Conservation (phyloP, 2,113 vertebrate species). For the Alces alces region DNA sequence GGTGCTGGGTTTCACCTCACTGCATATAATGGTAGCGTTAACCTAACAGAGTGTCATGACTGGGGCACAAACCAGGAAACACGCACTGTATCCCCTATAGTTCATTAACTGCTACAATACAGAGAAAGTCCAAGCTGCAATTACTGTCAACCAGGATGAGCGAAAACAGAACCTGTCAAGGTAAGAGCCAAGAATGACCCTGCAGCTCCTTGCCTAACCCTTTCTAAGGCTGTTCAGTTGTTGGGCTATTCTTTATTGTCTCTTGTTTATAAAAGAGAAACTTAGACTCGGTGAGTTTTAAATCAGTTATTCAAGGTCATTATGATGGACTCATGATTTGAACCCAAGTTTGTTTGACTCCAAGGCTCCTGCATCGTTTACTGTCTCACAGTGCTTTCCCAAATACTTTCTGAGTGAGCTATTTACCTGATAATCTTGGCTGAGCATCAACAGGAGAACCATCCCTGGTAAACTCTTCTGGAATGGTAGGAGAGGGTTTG, state of each 20-base stretch:
- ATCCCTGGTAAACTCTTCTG: neutral
- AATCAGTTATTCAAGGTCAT: neutral
- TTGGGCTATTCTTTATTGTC: neutral
- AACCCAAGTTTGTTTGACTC: neutral
- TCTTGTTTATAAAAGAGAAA: neutral
- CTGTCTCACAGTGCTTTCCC: neutral
- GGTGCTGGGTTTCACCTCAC: neutral
- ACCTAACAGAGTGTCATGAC: neutral
- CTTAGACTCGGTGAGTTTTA: neutral
- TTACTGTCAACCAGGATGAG: neutral
- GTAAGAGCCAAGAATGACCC: neutral
- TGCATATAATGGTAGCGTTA: neutral
- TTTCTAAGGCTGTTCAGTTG: neutral
- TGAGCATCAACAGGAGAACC: neutral
- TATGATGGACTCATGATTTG: neutral
- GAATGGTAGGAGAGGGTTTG: too few species aligned
- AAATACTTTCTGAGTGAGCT: neutral
- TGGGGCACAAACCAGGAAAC: neutral
- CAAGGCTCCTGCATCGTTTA: neutral
- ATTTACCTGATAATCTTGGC: neutral
- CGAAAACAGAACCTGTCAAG: neutral
- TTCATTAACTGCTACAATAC: neutral
- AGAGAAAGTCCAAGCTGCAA: neutral
- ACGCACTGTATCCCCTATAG: neutral
- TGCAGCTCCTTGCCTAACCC: neutral